Base-by-base conservation (phyloP, 2,888 invertebrate species). In the Cantharis rufa region DNA sequence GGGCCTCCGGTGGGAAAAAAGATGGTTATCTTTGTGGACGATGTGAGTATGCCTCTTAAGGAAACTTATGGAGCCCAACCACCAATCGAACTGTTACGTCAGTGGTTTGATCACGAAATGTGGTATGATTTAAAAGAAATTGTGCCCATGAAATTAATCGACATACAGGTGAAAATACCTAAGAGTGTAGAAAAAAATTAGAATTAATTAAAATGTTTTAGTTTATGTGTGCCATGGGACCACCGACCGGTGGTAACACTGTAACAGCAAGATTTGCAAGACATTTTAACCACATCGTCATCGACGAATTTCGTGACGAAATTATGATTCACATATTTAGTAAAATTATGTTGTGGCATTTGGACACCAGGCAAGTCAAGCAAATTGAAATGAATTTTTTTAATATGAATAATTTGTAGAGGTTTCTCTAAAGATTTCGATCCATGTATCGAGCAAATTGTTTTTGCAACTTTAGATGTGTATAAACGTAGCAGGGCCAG, bases 391-490 rank as follows among this genome's bases (percentile, higher is more conserved):
- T 27, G 10, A 61, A 72, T 10, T 62, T 69, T 69, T 15, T 18
- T 76, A 10, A 71, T 62, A 28, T 10, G 10, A 71, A 27, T 75
- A 63, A 72, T 70, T 81, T 89, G 74, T 88, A 95, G 96, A 86
- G 98, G 97, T 7, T 98, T 98, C 88, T 94, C 96, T 11, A 96
- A 96, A 87, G 97, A 97, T 77, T 98, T 98, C 87, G 96, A 97
- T 89, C 95, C 96, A 0, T 96, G 96, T 84, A 95, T 97, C 74
- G 95, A 96, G 72, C 94, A 98, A 88, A 91, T 98, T 72, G 97
- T 98, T 2, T 76, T 89, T 71, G 97, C 96, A 0, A 98, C 98
- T 0, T 89, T 98, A 83, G 93, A 94, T 79, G 92, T 98, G 3
- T 98, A 97, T 87, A 96, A 96, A 85, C 90, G 93, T 83, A 95